A percentile compares a stretch with the other conserved stretches of the same genome.
These are phyloP conservation scores for Falco punctatus DNA, from an alignment of 2,113 vertebrate genomes.

Conservation along the genomic window DNA sequence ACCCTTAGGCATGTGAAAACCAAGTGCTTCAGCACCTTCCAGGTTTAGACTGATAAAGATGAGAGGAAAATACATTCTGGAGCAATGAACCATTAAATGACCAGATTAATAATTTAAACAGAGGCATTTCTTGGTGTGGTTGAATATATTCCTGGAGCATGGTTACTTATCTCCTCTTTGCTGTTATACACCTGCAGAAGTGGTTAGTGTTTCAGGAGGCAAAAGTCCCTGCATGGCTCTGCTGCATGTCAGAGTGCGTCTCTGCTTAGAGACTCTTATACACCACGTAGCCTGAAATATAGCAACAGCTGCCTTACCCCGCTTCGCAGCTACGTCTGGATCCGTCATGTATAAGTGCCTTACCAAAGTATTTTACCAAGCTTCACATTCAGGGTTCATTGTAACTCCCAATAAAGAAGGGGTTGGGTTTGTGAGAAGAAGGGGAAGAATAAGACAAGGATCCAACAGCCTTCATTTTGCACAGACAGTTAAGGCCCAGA, in stretches of 20 bases:
- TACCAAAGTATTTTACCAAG: not conserved
- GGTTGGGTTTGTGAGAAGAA: not conserved
- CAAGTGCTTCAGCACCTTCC: not conserved
- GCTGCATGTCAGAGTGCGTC: not conserved
- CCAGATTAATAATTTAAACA: not conserved
- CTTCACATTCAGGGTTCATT: not conserved
- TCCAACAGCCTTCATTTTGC: not conserved
- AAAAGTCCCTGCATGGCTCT: not conserved
- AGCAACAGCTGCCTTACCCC: not conserved
- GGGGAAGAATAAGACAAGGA: not conserved
- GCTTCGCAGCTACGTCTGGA: not conserved
- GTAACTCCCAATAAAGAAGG: not conserved
- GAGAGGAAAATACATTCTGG: not conserved
- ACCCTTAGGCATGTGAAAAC: not conserved
- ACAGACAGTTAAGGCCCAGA: not conserved
- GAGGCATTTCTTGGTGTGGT: not conserved
- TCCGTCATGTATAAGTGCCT: not conserved
- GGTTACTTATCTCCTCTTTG: not conserved
- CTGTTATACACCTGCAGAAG: not conserved
- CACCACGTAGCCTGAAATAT: not conserved
- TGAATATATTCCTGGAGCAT: not conserved
- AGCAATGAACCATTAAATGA: not conserved
- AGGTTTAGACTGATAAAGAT: not conserved
- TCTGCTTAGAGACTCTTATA: not conserved
- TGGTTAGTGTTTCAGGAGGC: not conserved